Evolutionary conservation across 1,140 invertebrate species (phyloP).

Genomic region (Eupeodes corollae): DNA sequence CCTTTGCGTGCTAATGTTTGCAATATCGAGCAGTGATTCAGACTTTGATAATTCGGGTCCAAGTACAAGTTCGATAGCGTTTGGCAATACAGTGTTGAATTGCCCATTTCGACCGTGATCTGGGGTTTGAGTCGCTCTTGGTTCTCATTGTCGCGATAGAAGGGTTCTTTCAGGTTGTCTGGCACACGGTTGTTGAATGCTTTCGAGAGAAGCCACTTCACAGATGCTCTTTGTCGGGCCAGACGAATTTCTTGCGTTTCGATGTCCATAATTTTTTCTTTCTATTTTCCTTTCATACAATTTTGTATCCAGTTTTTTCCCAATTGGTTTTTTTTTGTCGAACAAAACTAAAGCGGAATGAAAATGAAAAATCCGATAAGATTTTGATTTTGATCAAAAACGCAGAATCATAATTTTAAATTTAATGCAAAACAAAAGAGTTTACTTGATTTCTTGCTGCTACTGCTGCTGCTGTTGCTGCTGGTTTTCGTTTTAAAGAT

Average conservation of each 20-base stretch:
- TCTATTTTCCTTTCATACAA: too few relatives aligned
- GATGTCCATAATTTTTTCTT: slow-evolving; percentile 19
- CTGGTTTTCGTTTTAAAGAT: too few relatives aligned
- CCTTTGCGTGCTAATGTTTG: slow-evolving; percentile 87
- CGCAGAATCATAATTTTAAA: too few relatives aligned
- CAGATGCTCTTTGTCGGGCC: slow-evolving; percentile 93
- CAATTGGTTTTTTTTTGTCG: too few relatives aligned
- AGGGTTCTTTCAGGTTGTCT: slow-evolving; percentile 84
- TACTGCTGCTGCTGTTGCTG: too few relatives aligned
- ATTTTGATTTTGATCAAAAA: too few relatives aligned
- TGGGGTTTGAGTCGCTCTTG: slow-evolving; percentile 88
- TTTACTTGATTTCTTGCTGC: too few relatives aligned
- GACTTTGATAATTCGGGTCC: slow-evolving; percentile 88
- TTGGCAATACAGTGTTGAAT: slow-evolving; percentile 91
- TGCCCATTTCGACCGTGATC: slow-evolving; percentile 81
- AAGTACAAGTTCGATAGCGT: slow-evolving; percentile 93
- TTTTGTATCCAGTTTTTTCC: too few relatives aligned
- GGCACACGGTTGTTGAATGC: slow-evolving; percentile 93
- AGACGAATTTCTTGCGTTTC: slow-evolving; percentile 36
- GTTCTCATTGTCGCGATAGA: slow-evolving; percentile 91
- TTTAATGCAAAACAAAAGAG: too few relatives aligned
- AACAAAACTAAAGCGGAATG: too few relatives aligned
- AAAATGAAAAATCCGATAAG: too few relatives aligned
- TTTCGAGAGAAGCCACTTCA: slow-evolving; percentile 95
- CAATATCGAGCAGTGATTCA: slow-evolving; percentile 88